These are phyloP conservation scores for Scotopteryx bipunctaria DNA, from an alignment of 2,888 invertebrate species.

Conservation along the genomic window DNA sequence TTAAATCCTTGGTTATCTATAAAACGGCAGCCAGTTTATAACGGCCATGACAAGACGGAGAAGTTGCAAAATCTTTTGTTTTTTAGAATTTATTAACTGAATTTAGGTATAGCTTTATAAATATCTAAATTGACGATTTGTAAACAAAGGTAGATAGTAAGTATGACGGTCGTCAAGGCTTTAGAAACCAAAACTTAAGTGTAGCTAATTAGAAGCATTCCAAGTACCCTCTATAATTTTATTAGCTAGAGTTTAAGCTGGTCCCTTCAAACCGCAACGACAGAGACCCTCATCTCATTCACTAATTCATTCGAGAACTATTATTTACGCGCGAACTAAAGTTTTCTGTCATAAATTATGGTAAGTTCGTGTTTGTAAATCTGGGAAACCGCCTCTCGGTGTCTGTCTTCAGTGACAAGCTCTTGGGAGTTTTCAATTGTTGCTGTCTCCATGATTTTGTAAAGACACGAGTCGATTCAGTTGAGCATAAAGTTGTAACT, in stretches of 20 bases:
- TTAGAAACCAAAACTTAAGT: not conserved
- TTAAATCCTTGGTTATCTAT: too few relatives aligned
- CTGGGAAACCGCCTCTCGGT: conserved; percentile 35
- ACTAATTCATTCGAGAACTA: conserved; percentile 51
- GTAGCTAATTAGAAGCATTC: conserved; percentile 22
- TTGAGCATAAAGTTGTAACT: too few relatives aligned
- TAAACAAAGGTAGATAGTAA: too few relatives aligned
- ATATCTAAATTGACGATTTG: too few relatives aligned
- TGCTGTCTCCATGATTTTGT: conserved; percentile 37
- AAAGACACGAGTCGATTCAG: not conserved
- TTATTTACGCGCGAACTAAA: conserved; percentile 57
- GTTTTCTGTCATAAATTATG: conserved; percentile 62
- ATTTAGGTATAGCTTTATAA: too few relatives aligned
- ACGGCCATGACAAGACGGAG: too few relatives aligned
- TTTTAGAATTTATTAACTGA: too few relatives aligned
- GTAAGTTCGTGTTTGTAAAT: conserved; percentile 54
- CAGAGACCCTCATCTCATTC: conserved; percentile 34
- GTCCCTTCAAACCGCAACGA: conserved; percentile 31
- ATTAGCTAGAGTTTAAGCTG: conserved; percentile 24
- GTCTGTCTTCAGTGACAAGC: conserved; percentile 50
- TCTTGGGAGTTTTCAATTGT: conserved; percentile 45
- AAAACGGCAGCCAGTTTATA: too few relatives aligned
- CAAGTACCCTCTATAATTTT: conserved; percentile 26
- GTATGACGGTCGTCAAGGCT: not conserved
- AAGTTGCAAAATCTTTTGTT: too few relatives aligned